These are phyloP conservation scores for Leistus spinibarbis DNA, from an alignment of 2,888 invertebrate species.

Conservation along the genomic window DNA sequence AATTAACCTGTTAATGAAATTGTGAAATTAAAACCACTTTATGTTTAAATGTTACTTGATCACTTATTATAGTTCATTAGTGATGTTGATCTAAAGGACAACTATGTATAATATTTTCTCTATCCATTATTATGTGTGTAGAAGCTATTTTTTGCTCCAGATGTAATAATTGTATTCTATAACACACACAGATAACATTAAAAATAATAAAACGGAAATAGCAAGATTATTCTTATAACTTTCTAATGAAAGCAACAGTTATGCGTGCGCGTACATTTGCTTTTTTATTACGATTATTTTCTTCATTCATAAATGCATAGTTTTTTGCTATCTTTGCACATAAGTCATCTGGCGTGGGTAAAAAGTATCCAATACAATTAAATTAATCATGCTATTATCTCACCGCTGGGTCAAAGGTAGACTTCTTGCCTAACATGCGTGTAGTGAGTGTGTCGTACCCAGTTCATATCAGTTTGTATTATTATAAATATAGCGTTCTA, in stretches of 20 bases:
- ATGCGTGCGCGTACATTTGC: conserved; percentile 7
- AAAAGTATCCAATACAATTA: too few species aligned
- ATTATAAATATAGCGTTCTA: too few species aligned
- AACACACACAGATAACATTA: not conserved
- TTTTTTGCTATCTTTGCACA: too few species aligned
- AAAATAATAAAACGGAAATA: not conserved
- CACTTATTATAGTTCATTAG: not conserved
- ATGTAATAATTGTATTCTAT: not conserved
- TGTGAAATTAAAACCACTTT: not conserved
- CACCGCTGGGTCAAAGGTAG: too few species aligned
- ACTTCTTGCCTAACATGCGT: too few species aligned
- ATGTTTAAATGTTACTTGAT: not conserved
- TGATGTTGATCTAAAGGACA: not conserved
- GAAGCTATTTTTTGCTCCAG: not conserved
- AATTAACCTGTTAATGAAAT: not conserved
- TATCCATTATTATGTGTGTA: not conserved
- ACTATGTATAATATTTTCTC: too few species aligned
- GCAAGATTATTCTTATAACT: conserved; percentile 2
- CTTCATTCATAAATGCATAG: not conserved
- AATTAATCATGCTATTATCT: too few species aligned
- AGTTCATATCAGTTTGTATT: too few species aligned
- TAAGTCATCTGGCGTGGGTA: too few species aligned
- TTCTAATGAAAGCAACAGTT: conserved; percentile 36
- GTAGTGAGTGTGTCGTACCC: too few species aligned
- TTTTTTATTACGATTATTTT: not conserved